phyloP scores from a whole-genome alignment of 2,797 vertebrate species.

The Ambastaia sidthimunki region DNA sequence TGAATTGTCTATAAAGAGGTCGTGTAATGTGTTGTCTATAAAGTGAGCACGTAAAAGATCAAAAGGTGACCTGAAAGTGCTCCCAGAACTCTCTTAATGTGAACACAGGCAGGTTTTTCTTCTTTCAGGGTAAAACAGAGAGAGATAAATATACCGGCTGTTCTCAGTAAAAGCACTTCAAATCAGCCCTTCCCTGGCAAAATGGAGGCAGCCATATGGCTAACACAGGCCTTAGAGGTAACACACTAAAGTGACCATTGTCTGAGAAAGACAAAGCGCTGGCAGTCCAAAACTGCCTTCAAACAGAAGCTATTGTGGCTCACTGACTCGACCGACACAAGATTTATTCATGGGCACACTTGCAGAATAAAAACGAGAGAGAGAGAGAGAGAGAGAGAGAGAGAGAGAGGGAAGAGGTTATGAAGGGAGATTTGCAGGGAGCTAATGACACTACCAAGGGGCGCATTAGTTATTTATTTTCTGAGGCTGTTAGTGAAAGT shows the following conservation, averaged over 20 bases:
- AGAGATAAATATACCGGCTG: constrained; percentile 42
- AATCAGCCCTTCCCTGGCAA: constrained; percentile 34
- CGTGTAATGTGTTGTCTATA: constrained; percentile 4
- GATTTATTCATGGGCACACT: constrained; percentile 21
- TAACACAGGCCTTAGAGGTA: constrained; percentile 30
- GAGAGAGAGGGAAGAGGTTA: constrained; percentile 57
- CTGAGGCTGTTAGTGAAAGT: constrained; percentile 73
- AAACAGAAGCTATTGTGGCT: constrained; percentile 13
- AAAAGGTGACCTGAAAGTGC: constrained; percentile 33
- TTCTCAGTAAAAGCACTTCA: constrained; percentile 35
- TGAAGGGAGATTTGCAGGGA: constrained; percentile 68
- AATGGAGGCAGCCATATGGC: constrained; percentile 53
- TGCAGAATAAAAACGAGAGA: constrained; percentile 24
- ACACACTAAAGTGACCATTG: constrained; percentile 49
- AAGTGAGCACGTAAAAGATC: constrained; percentile 10
- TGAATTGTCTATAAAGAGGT: constrained; percentile 27
- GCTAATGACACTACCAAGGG: constrained; percentile 79
- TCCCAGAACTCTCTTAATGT: constrained; percentile 44
- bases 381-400: not conserved
- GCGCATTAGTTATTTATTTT: constrained; percentile 81
- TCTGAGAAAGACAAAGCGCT: constrained; percentile 37
- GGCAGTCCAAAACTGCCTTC: constrained; percentile 30
- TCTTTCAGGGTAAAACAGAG: constrained; percentile 39
- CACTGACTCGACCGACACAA: constrained; percentile 10
- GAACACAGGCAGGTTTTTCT: constrained; percentile 19